Evolutionary conservation across 2,888 invertebrate species (phyloP).

Genomic region (Pimpla rufipes): DNA sequence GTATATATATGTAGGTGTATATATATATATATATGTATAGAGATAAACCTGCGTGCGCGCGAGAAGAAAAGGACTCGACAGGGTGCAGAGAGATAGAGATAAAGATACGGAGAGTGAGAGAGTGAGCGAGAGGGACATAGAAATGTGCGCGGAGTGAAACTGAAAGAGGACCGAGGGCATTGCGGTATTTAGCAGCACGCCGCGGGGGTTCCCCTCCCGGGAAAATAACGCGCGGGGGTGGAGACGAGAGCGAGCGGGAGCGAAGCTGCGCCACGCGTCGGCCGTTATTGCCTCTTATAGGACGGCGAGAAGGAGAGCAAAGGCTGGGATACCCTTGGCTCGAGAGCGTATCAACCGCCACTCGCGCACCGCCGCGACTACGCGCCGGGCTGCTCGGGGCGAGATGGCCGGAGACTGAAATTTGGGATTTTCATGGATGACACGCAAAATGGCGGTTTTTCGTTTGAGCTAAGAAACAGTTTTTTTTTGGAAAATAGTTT

Average conservation of each 20-base stretch:
- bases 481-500: no score
- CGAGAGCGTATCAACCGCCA: conserved; percentile 57
- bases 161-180: conserved; percentile 54
- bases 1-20: neutral
- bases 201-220: conserved; percentile 77
- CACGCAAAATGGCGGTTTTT: no score
- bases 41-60: neutral
- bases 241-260: conserved; percentile 44
- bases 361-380: conserved; percentile 22
- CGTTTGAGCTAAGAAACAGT: no score
- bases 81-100: conserved; percentile 52
- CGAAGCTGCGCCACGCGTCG: conserved; percentile 79
- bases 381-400: conserved; percentile 8
- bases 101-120: conserved; percentile 18
- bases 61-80: conserved; percentile 52
- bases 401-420: neutral
- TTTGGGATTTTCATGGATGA: no score
- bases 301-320: conserved; percentile 59
- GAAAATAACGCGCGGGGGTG: conserved; percentile 74
- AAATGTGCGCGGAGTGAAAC: conserved; percentile 11
- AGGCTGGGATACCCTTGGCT: conserved; percentile 48
- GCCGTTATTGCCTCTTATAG: conserved; percentile 80
- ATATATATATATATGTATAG: conserved; percentile 15
- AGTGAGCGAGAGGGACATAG: neutral
- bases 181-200: conserved; percentile 81